phyloP scores from a whole-genome alignment of 2,888 invertebrate genomes.

The Lepas anatifera region DNA sequence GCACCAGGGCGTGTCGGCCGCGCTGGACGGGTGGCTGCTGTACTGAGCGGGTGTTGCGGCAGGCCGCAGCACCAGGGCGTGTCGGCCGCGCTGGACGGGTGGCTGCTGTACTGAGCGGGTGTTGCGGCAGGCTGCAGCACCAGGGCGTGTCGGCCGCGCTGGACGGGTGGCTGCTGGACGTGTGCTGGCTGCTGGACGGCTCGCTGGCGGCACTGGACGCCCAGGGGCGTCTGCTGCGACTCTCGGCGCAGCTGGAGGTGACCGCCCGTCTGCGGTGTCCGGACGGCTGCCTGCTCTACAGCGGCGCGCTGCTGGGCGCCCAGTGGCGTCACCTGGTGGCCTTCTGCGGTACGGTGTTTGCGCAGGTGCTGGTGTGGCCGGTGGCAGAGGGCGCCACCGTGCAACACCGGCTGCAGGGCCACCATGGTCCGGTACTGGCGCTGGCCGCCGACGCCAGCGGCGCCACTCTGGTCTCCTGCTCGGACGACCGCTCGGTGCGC shows the following conservation, averaged over 20 bases:
- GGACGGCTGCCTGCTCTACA: neutral
- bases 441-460: neutral
- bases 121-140: neutral
- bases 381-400: neutral
- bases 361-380: slow-evolving; percentile 8
- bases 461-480: neutral
- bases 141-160: neutral
- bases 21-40: too few species aligned
- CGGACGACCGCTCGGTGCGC: slow-evolving; percentile 12
- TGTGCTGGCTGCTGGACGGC: neutral
- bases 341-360: slow-evolving; percentile 5
- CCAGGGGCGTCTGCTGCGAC: neutral
- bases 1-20: too few species aligned
- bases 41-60: neutral
- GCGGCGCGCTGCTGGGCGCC: neutral
- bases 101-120: neutral
- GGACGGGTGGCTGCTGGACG: neutral
- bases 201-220: neutral
- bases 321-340: neutral
- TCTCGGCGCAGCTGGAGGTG: neutral
- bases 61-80: neutral
- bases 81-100: too few species aligned
- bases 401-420: neutral
- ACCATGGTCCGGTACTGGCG: neutral
- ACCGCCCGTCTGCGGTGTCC: neutral